A percentile compares a stretch with the other conserved stretches of the same genome.
phyloP scores from a whole-genome alignment of 92 coral and sea anemone genomes.

The Epizoanthus scotinus region DNA sequence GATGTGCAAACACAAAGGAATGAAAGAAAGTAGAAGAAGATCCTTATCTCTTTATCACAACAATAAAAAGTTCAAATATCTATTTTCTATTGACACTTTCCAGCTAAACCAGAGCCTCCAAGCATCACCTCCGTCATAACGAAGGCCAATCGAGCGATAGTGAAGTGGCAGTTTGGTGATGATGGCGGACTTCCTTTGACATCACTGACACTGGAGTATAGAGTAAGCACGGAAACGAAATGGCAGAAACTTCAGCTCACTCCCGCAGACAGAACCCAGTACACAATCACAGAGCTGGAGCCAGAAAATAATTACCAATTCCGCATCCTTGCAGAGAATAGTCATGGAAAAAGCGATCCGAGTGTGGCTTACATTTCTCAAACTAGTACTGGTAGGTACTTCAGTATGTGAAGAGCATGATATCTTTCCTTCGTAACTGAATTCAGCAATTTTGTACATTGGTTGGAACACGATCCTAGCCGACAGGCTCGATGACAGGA shows the following conservation, averaged over 20 bases:
- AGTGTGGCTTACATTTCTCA: conserved; percentile 63
- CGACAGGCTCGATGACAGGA: neutral
- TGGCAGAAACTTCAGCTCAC: conserved; percentile 76
- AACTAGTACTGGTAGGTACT: conserved; percentile 66
- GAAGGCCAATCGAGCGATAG: conserved; percentile 45
- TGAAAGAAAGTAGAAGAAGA: too few relatives aligned
- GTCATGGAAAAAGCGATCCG: conserved; percentile 73
- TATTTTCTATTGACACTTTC: neutral
- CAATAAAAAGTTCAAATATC: too few relatives aligned
- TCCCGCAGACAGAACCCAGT: conserved; percentile 61
- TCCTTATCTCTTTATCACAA: too few relatives aligned
- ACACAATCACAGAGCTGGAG: conserved; percentile 75
- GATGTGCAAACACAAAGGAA: too few relatives aligned
- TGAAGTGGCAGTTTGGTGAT: conserved; percentile 77
- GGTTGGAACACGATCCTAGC: neutral
- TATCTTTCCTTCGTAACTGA: neutral
- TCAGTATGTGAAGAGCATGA: neutral
- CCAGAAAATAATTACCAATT: conserved; percentile 79
- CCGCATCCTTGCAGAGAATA: conserved; percentile 84
- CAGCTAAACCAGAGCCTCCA: conserved; percentile 85
- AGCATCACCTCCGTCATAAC: conserved; percentile 66
- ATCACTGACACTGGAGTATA: conserved; percentile 80
- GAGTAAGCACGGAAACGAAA: conserved; percentile 31
- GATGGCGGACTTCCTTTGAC: conserved; percentile 80
- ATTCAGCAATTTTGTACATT: too few relatives aligned